Base-by-base conservation (phyloP, 2,888 invertebrate species). In the Drepanosiphum platanoidis region DNA sequence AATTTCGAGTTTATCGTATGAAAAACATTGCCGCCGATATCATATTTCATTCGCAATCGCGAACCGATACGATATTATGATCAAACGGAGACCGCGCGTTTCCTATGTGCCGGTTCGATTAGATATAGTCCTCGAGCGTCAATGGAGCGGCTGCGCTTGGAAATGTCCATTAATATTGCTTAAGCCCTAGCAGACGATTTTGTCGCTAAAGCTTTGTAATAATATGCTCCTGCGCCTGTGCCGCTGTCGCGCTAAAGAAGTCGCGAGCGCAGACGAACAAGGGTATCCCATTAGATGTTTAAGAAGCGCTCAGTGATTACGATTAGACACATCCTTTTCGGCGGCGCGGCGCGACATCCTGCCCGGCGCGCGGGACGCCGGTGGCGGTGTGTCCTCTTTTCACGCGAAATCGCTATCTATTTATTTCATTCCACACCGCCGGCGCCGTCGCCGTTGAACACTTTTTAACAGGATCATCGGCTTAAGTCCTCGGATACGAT, bases 401-500 rank as follows among this genome's bases (percentile, higher is more conserved):
- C 46, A n/a, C 74, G 66, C 27, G 83, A 46, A 74, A 74, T 74
- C 74, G 66, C 75, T 75, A 52, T 83, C 83, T 75, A 84, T 75
- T 66, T 84, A 68, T 84, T 68, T 75, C 75, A 68, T 84, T 84
- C 74, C 83, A 34, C 74, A 34, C 42, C 72, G 72, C 72, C 78
- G n/a, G 22, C 81, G 39, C 58, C 72, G 34, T 52, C 52, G 27
- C 39, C 78, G 39, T 34, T 46, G 46, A 68, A 68, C 75, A 52
- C 83, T 84, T 77, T 84, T 84, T 75, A 84, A 84, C 68, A 30
- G 83, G 83, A 84, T 84, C 61, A 84, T 52, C 75, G 68, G 75
- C 75, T 84, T 68, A 84, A 66, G 58, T 15, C 66, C 36, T 27
- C 83, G 30, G 4, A 64, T 27, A 46, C 34, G 36, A 70, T 58